Evolutionary conservation across 2,113 vertebrate genomes (phyloP).

Genomic region (Forbesichthys papilliferus): DNA sequence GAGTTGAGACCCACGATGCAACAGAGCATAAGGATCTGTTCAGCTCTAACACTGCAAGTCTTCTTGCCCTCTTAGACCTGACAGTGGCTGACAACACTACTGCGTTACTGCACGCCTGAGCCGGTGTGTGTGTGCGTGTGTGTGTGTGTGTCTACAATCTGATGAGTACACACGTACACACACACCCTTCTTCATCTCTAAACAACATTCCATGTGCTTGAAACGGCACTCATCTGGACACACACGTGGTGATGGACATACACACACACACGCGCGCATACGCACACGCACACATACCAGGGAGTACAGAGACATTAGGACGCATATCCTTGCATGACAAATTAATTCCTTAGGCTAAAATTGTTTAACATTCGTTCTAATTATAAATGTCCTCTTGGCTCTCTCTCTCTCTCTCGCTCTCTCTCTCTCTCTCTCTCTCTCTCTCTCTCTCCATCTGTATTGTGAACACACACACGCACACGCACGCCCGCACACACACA

Average conservation of each 20-base stretch:
- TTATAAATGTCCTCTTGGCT: not conserved
- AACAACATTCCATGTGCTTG: constrained; percentile 57
- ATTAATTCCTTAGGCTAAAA: not conserved
- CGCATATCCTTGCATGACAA: not conserved
- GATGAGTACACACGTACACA: not conserved
- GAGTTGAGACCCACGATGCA: no score
- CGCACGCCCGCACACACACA: not conserved
- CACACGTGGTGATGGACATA: not conserved
- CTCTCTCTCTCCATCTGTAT: not conserved
- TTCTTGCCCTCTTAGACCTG: no score
- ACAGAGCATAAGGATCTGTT: constrained; percentile 23
- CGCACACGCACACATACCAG: not conserved
- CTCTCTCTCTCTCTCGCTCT: not conserved
- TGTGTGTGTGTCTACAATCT: constrained; percentile 2
- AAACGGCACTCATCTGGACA: constrained; percentile 26
- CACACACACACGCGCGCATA: not conserved
- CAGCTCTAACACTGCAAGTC: constrained; percentile 18
- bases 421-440: not conserved
- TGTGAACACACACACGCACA: not conserved
- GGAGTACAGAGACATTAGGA: not conserved
- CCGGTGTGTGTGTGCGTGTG: constrained; percentile 3
- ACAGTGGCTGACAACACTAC: not conserved
- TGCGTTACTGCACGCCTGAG: not conserved
- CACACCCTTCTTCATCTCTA: constrained; percentile 27
- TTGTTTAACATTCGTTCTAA: not conserved